Evolutionary conservation across 2,888 invertebrate species (phyloP), one percentile per base, ranked within the genome.

Genomic region (Geophilus truncorum): DNA sequence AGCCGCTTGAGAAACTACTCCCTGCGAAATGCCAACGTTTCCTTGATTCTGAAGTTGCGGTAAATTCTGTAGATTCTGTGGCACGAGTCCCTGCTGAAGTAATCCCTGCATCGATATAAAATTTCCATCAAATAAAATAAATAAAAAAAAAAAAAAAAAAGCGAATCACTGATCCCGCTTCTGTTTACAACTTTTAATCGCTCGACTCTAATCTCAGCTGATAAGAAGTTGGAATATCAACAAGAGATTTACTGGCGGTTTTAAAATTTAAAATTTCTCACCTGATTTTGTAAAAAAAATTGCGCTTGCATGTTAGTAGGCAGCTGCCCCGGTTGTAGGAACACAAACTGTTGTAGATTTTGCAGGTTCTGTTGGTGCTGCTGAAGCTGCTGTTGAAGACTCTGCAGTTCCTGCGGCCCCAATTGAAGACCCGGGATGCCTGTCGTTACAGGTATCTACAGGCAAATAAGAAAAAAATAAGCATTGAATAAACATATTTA

Each of bases 201-300:
- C 1, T 25, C 9, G 2, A 3, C 76, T 28, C 3, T 25, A 28
- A 6, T n/a, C 76, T 32, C 15, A 12, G 36, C 15, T 6, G 36
- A 40, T 40, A 9, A 40, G 9, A 1, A 9, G 15, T 10, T 25
- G 28, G n/a, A 28, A 76, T 12, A 76, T 23, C 76, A n/a, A 23
- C 6, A 21, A n/a, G n/a, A n/a, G n/a, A n/a, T n/a, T n/a, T n/a
- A n/a, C n/a, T n/a, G n/a, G n/a, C n/a, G n/a, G n/a, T n/a, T n/a
- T n/a, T n/a, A n/a, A 21, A 62, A 45, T 51, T 15, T 77, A 32
- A 12, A 45, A 77, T 25, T 80, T n/a, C 86, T 85, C 85, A 92
- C 92, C 90, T 92, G 93, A 87, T 93, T 93, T 86, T 93, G 93
- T 80, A 93, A 87, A 86, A 93, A 91, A 86, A 93, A 92, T 86